Evolutionary conservation across 2,797 vertebrate species (phyloP).

Genomic region (Melanotaenia maccullochi): DNA sequence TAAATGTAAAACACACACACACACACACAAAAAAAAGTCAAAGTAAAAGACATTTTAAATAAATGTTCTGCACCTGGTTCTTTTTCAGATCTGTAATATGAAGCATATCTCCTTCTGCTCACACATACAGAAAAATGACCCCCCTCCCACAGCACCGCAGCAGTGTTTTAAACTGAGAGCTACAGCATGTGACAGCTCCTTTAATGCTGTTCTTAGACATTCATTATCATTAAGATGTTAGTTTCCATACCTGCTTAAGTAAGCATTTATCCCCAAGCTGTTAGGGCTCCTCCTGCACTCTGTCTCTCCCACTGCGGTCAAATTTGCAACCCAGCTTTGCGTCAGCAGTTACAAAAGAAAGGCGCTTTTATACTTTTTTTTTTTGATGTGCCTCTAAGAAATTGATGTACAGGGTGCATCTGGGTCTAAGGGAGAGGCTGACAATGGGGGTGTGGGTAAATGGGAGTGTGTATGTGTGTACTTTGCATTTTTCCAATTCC

Average conservation of each 20-base stretch:
- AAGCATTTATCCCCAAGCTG: constrained; percentile 69
- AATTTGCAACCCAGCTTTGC: constrained; percentile 53
- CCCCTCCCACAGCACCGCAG: constrained; percentile 10
- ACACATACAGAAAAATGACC: constrained; percentile 20
- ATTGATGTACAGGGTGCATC: constrained; percentile 42
- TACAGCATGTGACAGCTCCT: constrained; percentile 57
- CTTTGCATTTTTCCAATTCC: constrained; percentile 40
- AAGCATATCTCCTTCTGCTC: constrained; percentile 40
- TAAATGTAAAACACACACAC: too few species aligned
- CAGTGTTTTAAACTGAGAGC: constrained; percentile 54
- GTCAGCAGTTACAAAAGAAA: constrained; percentile 70
- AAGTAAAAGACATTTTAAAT: constrained; percentile 12
- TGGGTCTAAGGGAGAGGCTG: constrained; percentile 16
- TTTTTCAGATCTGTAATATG: constrained; percentile 33
- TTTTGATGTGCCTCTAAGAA: constrained; percentile 57
- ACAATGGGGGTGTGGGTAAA: not conserved
- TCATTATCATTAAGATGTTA: constrained; percentile 76
- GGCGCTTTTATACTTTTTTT: constrained; percentile 41
- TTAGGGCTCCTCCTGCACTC: constrained; percentile 37
- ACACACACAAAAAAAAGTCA: not conserved
- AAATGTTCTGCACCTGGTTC: constrained; percentile 36
- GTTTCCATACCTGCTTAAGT: constrained; percentile 66
- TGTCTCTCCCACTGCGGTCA: constrained; percentile 12
- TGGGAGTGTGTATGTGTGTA: not conserved
- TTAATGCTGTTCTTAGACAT: constrained; percentile 66